Base-by-base conservation (phyloP, 2,113 vertebrate genomes). In the Eulemur macaco region DNA sequence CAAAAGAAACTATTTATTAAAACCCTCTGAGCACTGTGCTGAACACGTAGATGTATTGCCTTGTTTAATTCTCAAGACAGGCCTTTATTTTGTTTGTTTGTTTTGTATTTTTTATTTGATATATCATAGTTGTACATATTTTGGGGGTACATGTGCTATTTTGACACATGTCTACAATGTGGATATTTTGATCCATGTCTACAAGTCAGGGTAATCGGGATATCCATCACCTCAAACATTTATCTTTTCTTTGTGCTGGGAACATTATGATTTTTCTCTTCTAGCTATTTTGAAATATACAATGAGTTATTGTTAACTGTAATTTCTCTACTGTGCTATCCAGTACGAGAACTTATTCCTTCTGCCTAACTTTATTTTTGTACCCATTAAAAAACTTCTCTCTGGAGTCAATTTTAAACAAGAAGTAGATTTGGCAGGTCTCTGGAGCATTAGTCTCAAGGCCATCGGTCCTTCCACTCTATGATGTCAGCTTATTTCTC, bases 401-500 rank as follows among this genome's bases (percentile, higher is more conserved):
- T 66, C 13, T 13, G 31, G 13, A 85, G 29, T 71, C 21, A 27
- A 29, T 37, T 47, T 21, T 76, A 58, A 71, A 71, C 20, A 8
- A 27, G 20, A 23, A 71, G 29, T 45, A 9, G 10, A 78, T 96
- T 60, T 94, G 68, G 45, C 54, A 94, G 66, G 18, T 92, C 66
- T 86, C 20, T 56, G 74, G 64, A 89, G n/a, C 60, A 20, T 66
- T 42, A 20, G 20, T 58, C 63, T 94, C 58, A n/a, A 88, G 23
- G 54, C 25, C 50, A 5, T 58, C 31, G 52, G 80, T 74, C 34
- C 58, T 56, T 77, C 50, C 76, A 27, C 12, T 29, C 45, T 77
- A 10, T 54, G 76, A 69, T 31, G 66, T 78, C 66, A 82, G 58
- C 18, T 88, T 86, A 39, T 52, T 97, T 97, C 91, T 94, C 81